Evolutionary conservation across 2,888 invertebrate genomes (phyloP).

Genomic region (Lordiphosa andalusiaca): DNA sequence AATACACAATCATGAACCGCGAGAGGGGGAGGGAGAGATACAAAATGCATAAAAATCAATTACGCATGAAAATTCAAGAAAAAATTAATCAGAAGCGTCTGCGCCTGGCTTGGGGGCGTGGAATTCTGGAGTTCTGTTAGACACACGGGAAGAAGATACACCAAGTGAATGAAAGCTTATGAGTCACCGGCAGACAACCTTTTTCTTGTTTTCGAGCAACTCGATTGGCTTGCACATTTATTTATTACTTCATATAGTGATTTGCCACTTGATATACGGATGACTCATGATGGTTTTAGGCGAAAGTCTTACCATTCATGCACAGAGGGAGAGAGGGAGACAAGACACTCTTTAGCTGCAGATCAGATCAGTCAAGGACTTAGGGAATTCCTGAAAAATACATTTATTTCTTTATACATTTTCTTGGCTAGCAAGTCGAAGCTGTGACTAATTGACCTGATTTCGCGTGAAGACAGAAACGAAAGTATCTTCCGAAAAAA

Average conservation of each 20-base stretch:
- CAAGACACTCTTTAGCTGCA: no score
- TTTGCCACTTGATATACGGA: slow-evolving; percentile 27
- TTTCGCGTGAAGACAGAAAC: slow-evolving; percentile 26
- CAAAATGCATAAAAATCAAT: slow-evolving; percentile 66
- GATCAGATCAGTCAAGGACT: no score
- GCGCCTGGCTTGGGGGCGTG: slow-evolving; percentile 26
- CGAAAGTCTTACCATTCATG: slow-evolving; percentile 57
- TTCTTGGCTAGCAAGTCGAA: slow-evolving; percentile 10
- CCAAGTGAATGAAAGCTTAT: neutral
- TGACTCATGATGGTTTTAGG: slow-evolving; percentile 51
- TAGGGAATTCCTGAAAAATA: no score
- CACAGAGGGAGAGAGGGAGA: slow-evolving; percentile 5
- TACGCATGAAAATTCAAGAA: slow-evolving; percentile 66
- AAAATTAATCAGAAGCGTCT: slow-evolving; percentile 21
- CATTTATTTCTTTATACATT: no score
- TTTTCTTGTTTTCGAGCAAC: slow-evolving; percentile 14
- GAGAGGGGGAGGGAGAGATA: neutral
- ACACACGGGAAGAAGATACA: neutral
- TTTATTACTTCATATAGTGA: slow-evolving; percentile 11
- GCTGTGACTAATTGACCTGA: slow-evolving; percentile 31
- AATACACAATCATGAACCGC: slow-evolving; percentile 5
- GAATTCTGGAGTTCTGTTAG: neutral
- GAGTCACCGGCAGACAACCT: neutral
- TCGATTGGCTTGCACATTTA: slow-evolving; percentile 22
- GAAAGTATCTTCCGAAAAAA: slow-evolving; percentile 31